Conservation (phyloP, 2,113 vertebrate genomes). For the Dasyprocta punctata region DNA sequence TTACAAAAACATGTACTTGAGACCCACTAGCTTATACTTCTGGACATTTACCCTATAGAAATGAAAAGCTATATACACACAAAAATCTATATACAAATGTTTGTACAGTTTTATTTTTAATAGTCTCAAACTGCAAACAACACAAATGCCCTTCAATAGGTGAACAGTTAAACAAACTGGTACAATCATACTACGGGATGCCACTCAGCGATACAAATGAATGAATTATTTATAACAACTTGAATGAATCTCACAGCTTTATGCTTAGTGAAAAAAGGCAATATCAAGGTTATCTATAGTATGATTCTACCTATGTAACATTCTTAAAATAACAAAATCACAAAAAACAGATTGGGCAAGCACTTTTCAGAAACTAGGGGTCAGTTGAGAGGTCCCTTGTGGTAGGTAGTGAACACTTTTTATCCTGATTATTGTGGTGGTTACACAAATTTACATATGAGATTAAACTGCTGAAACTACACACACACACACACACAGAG, state of each 20-base stretch:
- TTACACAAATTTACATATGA: neutral
- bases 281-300: neutral
- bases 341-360: neutral
- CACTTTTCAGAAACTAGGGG: neutral
- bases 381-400: neutral
- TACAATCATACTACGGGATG: neutral
- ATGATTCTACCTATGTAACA: neutral
- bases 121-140: neutral
- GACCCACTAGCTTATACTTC: neutral
- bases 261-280: neutral
- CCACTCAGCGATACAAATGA: neutral
- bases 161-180: neutral
- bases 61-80: neutral
- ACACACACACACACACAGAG: neutral
- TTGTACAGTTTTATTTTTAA: neutral
- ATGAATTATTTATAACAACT: neutral
- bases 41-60: neutral
- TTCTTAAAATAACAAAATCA: conserved; percentile 11
- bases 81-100: neutral
- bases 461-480: neutral
- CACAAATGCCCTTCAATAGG: neutral
- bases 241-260: neutral
- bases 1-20: neutral
- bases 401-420: neutral
- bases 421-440: neutral